phyloP scores from a whole-genome alignment of 2,797 vertebrate genomes.

The Periophthalmus magnuspinnatus region DNA sequence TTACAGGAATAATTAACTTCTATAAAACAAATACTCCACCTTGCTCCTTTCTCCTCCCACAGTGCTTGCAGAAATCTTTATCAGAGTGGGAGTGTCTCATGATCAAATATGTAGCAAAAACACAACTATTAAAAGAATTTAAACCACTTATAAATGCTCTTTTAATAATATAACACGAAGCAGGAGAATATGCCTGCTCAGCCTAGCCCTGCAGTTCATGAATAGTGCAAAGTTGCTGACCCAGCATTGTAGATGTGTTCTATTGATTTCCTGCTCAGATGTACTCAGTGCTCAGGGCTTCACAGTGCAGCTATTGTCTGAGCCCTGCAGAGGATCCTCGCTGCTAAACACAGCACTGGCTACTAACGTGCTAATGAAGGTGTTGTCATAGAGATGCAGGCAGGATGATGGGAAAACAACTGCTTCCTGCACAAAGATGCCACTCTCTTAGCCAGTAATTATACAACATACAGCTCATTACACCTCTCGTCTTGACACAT shows the following conservation, averaged over 20 bases:
- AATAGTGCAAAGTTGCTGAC: conserved; percentile 49
- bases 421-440: conserved; percentile 63
- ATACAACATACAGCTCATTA: conserved; percentile 41
- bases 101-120: not conserved
- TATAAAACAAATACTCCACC: not conserved
- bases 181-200: conserved; percentile 38
- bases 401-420: conserved; percentile 71
- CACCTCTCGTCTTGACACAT: conserved; percentile 30
- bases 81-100: not conserved
- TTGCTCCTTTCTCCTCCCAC: not conserved
- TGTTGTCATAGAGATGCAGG: conserved; percentile 83
- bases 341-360: conserved; percentile 59
- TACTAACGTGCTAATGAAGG: conserved; percentile 70
- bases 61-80: not conserved
- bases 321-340: conserved; percentile 65
- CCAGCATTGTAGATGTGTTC: conserved; percentile 36
- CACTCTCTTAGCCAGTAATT: conserved; percentile 51
- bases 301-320: conserved; percentile 70
- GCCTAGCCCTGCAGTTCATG: conserved; percentile 23
- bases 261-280: conserved; percentile 58
- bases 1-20: too few relatives aligned
- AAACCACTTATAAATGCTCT: not conserved
- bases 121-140: not conserved
- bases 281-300: conserved; percentile 50
- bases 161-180: conserved; percentile 18